Evolutionary conservation across 1,140 invertebrate genomes (phyloP).

Genomic region (Philotrypesis tridentata): DNA sequence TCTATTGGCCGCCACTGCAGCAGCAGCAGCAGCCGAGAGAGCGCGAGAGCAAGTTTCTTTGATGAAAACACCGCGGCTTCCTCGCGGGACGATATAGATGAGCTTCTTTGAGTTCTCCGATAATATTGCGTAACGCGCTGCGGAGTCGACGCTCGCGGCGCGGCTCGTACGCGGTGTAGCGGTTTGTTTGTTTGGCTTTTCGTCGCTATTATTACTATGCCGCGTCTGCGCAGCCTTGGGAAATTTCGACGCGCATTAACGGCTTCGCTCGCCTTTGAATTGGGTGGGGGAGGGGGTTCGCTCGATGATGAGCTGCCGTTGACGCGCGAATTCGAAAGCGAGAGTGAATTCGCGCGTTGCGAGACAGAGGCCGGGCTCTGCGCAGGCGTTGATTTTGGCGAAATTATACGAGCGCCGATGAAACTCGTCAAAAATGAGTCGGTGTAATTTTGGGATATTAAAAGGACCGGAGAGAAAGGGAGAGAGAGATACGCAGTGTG

Average conservation of each 20-base stretch:
- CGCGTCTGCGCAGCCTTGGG: neutral
- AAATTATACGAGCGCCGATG: neutral
- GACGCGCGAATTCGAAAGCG: neutral
- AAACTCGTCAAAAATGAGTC: neutral
- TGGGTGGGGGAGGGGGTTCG: no score
- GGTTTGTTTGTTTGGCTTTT: neutral
- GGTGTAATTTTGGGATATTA: neutral
- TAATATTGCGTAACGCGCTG: neutral
- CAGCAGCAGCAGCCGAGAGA: no score
- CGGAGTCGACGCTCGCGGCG: neutral
- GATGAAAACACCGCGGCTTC: neutral
- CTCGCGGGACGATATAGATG: neutral
- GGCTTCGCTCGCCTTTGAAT: no score
- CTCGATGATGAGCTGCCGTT: no score
- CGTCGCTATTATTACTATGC: neutral
- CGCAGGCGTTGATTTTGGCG: neutral
- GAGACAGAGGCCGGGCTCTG: no score
- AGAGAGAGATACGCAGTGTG: no score
- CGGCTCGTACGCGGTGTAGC: no score
- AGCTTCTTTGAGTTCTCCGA: neutral
- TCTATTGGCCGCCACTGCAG: neutral
- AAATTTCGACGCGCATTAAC: neutral
- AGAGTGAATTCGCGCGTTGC: neutral
- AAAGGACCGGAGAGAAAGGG: neutral
- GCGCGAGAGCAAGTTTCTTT: slow-evolving; percentile 4